A percentile compares a stretch with the other conserved stretches of the same genome.
phyloP scores from a whole-genome alignment of 2,113 vertebrate species.

The Tragelaphus imberbis region DNA sequence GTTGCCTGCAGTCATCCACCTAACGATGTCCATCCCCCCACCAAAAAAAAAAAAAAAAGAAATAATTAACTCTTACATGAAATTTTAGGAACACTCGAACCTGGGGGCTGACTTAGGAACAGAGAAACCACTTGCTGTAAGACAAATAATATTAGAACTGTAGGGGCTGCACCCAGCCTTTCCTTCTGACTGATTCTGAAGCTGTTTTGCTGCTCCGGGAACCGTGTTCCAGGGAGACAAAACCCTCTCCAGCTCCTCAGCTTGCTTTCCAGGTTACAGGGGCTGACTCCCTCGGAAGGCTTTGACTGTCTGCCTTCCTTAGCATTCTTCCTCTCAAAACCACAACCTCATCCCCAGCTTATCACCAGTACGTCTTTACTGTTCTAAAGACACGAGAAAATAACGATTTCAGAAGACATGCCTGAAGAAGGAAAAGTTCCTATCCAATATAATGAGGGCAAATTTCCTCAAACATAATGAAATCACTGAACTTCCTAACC shows the following conservation, averaged over 20 bases:
- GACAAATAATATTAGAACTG: neutral
- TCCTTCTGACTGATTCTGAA: neutral
- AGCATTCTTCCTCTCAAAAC: neutral
- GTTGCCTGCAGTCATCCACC: neutral
- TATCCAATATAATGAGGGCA: neutral
- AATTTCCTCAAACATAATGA: neutral
- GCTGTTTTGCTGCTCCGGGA: neutral
- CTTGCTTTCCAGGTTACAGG: neutral
- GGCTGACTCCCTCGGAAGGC: neutral
- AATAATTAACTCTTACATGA: neutral
- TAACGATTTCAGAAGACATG: neutral
- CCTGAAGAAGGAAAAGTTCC: neutral
- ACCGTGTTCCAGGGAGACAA: neutral
- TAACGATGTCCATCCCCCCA: neutral
- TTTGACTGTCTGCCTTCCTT: neutral
- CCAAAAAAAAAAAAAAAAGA: neutral
- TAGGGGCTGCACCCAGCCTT: neutral
- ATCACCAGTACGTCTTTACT: neutral
- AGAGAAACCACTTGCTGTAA: neutral
- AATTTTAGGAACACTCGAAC: neutral
- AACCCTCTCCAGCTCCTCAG: rapidly evolving
- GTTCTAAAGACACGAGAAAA: neutral
- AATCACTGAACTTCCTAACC: neutral
- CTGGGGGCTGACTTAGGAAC: neutral
- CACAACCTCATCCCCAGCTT: neutral